Percentiles rank a stretch among this genome's conserved stretches.
Conservation (phyloP, 2,888 invertebrate genomes). For the Vesta saturnalis region DNA sequence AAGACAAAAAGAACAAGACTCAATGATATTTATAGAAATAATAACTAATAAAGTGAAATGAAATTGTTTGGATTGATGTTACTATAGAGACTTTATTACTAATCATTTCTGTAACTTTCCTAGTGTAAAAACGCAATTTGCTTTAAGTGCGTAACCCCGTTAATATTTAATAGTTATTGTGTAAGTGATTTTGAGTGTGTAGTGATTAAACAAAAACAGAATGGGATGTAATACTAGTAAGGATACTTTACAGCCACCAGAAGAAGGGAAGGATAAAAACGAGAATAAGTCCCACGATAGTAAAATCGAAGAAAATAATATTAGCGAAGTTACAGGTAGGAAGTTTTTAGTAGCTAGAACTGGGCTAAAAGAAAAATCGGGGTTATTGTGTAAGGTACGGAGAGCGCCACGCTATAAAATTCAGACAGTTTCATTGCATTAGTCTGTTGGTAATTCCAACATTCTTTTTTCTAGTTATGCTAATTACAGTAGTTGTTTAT, state of each 20-base stretch:
- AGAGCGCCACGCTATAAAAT: not conserved
- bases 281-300: slow-evolving; percentile 30
- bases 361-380: not conserved
- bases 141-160: not conserved
- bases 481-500: too few relatives aligned
- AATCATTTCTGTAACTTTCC: too few relatives aligned
- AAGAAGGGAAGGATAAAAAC: slow-evolving; percentile 49
- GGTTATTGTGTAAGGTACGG: not conserved
- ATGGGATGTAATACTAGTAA: slow-evolving; percentile 74
- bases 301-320: slow-evolving; percentile 23
- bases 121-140: not conserved
- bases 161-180: not conserved
- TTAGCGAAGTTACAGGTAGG: slow-evolving; percentile 25
- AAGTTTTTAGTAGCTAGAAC: not conserved
- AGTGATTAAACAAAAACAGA: slow-evolving; percentile 34
- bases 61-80: slow-evolving; percentile 34
- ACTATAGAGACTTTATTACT: slow-evolving; percentile 35
- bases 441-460: not conserved
- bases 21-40: slow-evolving; percentile 27
- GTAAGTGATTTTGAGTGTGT: slow-evolving; percentile 9
- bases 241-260: slow-evolving; percentile 60
- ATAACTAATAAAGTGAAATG: too few relatives aligned
- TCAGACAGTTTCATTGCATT: too few relatives aligned
- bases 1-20: slow-evolving; percentile 21
- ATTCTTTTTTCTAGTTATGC: too few relatives aligned